These are phyloP conservation scores for Poecilia velifera DNA, from an alignment of 2,797 vertebrate genomes.

Conservation along the genomic window DNA sequence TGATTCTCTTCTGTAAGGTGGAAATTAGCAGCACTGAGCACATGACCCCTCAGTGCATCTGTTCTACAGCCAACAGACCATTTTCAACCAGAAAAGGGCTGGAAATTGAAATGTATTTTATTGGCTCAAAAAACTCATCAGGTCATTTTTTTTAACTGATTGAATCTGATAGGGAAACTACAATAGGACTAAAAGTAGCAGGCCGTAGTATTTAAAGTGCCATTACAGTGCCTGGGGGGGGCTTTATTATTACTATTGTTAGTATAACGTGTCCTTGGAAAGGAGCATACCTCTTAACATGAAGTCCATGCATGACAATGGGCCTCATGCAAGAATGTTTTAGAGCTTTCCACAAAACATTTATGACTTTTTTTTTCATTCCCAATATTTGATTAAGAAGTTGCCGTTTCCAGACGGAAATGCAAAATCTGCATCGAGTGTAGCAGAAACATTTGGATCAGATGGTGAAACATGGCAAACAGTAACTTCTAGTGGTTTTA, in stretches of 20 bases:
- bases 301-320: conserved; percentile 18
- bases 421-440: not conserved
- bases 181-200: conserved; percentile 21
- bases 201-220: conserved; percentile 66
- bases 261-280: conserved; percentile 46
- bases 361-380: not conserved
- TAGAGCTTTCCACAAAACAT: not conserved
- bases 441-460: not conserved
- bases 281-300: conserved; percentile 23
- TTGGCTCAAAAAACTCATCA: conserved; percentile 22
- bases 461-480: not conserved
- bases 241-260: conserved; percentile 10
- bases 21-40: conserved; percentile 3
- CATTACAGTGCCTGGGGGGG: conserved; percentile 62
- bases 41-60: conserved; percentile 2
- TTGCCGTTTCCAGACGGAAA: not conserved
- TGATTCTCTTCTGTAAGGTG: conserved; percentile 12
- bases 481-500: not conserved
- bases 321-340: conserved; percentile 39
- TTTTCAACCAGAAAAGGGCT: conserved; percentile 57
- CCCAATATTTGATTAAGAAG: not conserved
- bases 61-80: conserved; percentile 35
- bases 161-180: conserved; percentile 15
- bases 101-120: conserved; percentile 16
- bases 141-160: conserved; percentile 38